phyloP scores from a whole-genome alignment of 2,113 vertebrate genomes.

The Ploceus nigricollis region DNA sequence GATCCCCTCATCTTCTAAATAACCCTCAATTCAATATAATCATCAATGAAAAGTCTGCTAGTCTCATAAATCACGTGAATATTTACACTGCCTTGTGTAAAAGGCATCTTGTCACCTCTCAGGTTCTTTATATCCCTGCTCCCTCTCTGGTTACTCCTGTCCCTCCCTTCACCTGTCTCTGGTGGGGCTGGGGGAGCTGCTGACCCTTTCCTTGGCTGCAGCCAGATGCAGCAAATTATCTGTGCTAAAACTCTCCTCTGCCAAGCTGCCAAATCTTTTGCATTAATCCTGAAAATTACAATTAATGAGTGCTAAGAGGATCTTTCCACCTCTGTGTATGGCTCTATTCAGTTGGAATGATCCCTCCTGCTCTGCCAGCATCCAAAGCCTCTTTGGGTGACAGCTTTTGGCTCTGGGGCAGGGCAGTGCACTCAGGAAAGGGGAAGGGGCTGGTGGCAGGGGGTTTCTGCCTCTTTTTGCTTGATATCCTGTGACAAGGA shows the following conservation, averaged over 20 bases:
- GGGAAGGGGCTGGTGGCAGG: not conserved
- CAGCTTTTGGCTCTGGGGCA: not conserved
- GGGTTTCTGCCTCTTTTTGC: not conserved
- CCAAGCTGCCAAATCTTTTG: slow-evolving; percentile 58
- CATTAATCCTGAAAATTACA: slow-evolving; percentile 64
- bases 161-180: not conserved
- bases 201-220: slow-evolving; percentile 30
- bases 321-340: slow-evolving; percentile 40
- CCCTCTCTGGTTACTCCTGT: not conserved
- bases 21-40: not conserved
- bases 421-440: not conserved
- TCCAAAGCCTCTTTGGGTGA: not conserved
- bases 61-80: not conserved
- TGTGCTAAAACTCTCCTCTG: slow-evolving; percentile 37
- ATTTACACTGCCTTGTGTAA: not conserved
- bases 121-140: not conserved
- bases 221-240: not conserved
- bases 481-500: not conserved
- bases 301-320: slow-evolving; percentile 63
- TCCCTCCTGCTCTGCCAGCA: not conserved
- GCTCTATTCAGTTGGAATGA: slow-evolving; percentile 7
- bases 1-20: slow-evolving; percentile 30
- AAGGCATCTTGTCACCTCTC: not conserved
- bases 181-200: not conserved
- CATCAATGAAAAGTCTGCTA: not conserved